These are phyloP conservation scores for Epizoanthus ramosus DNA, from an alignment of 92 coral and sea anemone species.

Conservation along the genomic window DNA sequence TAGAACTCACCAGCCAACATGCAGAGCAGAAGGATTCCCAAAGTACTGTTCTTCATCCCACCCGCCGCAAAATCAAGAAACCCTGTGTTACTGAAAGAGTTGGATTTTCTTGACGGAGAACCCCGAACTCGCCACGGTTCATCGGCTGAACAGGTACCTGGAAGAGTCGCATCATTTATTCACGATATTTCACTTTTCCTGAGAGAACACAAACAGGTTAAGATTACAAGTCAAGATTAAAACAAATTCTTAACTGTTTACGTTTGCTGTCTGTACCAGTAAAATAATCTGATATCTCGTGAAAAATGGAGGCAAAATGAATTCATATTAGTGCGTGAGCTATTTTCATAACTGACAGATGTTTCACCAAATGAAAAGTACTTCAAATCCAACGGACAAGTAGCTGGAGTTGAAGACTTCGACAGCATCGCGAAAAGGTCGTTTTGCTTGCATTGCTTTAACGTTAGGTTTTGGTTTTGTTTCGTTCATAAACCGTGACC, in stretches of 20 bases:
- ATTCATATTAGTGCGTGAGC: too few relatives aligned
- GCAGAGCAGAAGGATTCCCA: conserved; percentile 11
- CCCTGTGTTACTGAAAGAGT: too few relatives aligned
- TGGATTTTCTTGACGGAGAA: background rate
- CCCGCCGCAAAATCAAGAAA: background rate
- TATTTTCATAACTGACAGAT: too few relatives aligned
- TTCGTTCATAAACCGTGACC: background rate
- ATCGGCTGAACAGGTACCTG: conserved; percentile 32
- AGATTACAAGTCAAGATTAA: conserved; percentile 24
- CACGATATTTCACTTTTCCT: background rate
- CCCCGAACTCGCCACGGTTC: background rate
- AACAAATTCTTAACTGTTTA: conserved; percentile 30
- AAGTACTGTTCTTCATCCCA: conserved; percentile 2
- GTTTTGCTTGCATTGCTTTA: background rate
- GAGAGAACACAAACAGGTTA: background rate
- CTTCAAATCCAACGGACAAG: background rate
- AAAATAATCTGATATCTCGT: background rate
- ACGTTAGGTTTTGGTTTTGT: background rate
- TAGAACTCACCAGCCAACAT: conserved; percentile 24
- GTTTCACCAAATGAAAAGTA: background rate
- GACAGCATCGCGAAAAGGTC: background rate
- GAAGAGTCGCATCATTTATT: conserved; percentile 1
- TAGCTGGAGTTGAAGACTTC: background rate
- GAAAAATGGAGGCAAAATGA: background rate
- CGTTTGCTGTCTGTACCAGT: background rate